A percentile compares a stretch with the other conserved stretches of the same genome.
These are phyloP conservation scores for Noctua janthe DNA, from an alignment of 2,888 invertebrate genomes.

Conservation along the genomic window DNA sequence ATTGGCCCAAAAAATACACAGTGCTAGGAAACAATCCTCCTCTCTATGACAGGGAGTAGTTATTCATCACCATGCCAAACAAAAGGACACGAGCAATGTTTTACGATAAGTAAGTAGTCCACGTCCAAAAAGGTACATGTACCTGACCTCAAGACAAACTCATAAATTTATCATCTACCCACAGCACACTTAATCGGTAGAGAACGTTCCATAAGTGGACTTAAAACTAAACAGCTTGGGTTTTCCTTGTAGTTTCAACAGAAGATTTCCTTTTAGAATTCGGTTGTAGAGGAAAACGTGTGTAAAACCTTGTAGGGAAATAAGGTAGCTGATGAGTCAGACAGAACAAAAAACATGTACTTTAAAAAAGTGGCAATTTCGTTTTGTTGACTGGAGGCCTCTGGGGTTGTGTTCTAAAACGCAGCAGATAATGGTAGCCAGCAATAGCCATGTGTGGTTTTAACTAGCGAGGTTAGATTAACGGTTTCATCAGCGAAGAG, in stretches of 20 bases:
- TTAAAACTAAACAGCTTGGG: conserved; percentile 44
- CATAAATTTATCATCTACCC: conserved; percentile 59
- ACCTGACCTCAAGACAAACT: conserved; percentile 40
- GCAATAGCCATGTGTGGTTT: background rate
- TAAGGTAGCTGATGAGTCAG: conserved; percentile 15
- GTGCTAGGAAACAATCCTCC: background rate
- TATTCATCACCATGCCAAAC: background rate
- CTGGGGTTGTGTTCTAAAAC: background rate
- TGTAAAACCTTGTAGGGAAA: conserved; percentile 21
- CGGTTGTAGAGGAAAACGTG: conserved; percentile 27
- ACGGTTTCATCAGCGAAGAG: too few relatives aligned
- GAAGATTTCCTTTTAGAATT: conserved; percentile 46
- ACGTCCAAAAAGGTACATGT: conserved; percentile 32
- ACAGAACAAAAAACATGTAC: background rate
- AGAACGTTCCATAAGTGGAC: conserved; percentile 47
- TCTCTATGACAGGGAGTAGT: background rate
- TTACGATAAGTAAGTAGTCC: conserved; percentile 47
- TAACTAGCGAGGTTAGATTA: too few relatives aligned
- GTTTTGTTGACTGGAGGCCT: background rate
- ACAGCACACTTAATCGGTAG: conserved; percentile 53
- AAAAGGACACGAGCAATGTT: background rate
- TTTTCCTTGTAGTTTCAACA: conserved; percentile 51
- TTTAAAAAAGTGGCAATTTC: too few relatives aligned
- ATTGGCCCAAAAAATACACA: background rate
- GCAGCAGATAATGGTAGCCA: background rate